phyloP scores from a whole-genome alignment of 2,113 vertebrate species.

The Agapornis roseicollis region DNA sequence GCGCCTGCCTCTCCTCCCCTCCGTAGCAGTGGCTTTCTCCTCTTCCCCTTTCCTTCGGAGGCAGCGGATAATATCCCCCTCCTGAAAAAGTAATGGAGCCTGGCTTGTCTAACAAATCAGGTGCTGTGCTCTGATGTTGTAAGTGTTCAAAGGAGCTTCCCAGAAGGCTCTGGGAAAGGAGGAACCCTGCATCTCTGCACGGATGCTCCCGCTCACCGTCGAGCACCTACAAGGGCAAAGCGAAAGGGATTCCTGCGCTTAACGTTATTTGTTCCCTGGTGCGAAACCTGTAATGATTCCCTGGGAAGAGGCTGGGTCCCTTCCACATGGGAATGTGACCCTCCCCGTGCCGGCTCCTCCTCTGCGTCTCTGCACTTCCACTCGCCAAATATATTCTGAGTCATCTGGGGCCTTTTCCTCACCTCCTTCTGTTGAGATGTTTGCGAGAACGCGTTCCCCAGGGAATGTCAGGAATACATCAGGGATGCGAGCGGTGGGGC shows the following conservation, averaged over 20 bases:
- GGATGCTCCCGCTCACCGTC: not conserved
- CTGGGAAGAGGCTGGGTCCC: accelerated
- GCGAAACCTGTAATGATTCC: not conserved
- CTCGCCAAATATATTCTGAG: accelerated
- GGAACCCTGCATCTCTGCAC: not conserved
- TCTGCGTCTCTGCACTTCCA: not conserved
- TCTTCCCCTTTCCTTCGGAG: constrained; percentile 63
- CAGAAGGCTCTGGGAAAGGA: constrained; percentile 35
- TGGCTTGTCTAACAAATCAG: constrained; percentile 66
- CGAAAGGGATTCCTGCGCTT: not conserved
- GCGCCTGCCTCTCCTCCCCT: constrained; percentile 46
- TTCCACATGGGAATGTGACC: accelerated
- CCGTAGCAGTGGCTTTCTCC: constrained; percentile 24
- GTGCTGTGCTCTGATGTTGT: constrained; percentile 43
- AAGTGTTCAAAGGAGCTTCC: constrained; percentile 58
- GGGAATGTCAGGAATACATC: accelerated
- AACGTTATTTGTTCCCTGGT: not conserved
- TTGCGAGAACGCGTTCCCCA: not conserved
- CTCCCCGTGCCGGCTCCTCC: accelerated
- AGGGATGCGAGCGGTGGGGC: accelerated
- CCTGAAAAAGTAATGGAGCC: constrained; percentile 68
- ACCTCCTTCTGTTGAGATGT: not conserved
- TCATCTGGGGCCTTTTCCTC: not conserved
- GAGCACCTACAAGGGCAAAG: not conserved
- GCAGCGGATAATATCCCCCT: constrained; percentile 60